Evolutionary conservation across 2,113 vertebrate species (phyloP).

Genomic region (Himantopus leucocephalus): DNA sequence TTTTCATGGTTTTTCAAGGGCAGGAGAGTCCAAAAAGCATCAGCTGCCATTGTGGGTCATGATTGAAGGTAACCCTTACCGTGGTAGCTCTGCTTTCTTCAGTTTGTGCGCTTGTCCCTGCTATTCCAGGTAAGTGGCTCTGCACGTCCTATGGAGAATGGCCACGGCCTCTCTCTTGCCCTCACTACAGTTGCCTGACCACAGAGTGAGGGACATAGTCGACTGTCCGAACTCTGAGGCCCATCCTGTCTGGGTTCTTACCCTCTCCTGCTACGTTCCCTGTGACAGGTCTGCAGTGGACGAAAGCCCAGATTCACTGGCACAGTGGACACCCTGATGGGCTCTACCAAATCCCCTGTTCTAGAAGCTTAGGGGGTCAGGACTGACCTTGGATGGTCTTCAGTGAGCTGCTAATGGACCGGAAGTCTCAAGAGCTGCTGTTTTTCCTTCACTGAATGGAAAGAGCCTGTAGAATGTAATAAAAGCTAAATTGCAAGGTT

Average conservation of each 20-base stretch:
- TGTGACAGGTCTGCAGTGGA: fast-evolving
- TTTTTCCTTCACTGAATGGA: neutral
- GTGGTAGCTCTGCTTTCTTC: neutral
- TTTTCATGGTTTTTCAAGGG: neutral
- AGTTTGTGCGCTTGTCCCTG: neutral
- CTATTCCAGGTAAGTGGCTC: neutral
- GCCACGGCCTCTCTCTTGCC: neutral
- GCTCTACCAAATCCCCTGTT: neutral
- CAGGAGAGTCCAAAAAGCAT: neutral
- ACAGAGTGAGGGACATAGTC: neutral
- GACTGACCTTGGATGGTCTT: neutral
- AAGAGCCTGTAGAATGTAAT: neutral
- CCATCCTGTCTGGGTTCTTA: neutral
- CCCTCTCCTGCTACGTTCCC: too few species aligned
- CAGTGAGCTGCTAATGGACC: neutral
- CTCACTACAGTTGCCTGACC: neutral
- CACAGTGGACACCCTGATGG: neutral
- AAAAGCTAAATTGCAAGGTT: neutral
- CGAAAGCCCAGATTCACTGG: neutral
- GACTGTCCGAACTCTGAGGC: neutral
- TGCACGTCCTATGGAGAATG: neutral
- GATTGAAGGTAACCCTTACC: neutral
- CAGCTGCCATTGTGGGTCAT: neutral
- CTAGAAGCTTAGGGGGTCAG: neutral
- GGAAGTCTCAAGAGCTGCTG: neutral